Evolutionary conservation across 2,113 vertebrate genomes (phyloP), one percentile per base, ranked within the genome.

Genomic region (Hirundichthys speculiger): DNA sequence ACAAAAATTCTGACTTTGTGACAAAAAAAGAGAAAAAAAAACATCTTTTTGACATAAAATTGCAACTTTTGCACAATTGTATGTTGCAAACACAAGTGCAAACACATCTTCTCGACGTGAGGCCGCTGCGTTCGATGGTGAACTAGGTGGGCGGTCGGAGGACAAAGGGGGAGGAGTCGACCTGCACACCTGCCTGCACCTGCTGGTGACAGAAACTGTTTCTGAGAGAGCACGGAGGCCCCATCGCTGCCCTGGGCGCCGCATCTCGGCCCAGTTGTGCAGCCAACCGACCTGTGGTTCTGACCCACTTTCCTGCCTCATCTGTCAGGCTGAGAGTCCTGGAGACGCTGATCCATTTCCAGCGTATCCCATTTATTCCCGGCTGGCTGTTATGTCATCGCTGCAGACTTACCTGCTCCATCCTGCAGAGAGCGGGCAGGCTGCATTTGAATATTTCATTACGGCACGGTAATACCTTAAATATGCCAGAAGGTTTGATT

Each of bases 381-480:
- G 61, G 38, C 46, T 42, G 79, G 69, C 83, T n/a, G 51, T 83
- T 86, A 71, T 79, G 77, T 89, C 88, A 86, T 85, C 76, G 73
- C 73, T 80, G 84, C 81, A 73, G 75, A 69, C 77, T 77, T 79
- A 85, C 85, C 85, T 83, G 75, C 70, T 64, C 60, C 54, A 25
- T 62, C 3, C 59, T 60, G 53, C 64, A 66, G 60, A 27, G 65
- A 52, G 75, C 63, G 43, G 53, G 27, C 39, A 25, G 52, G 55
- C 57, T 15, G 51, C 80, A 83, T 89, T 85, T 88, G 64, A 88
- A 89, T 88, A 86, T 90, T 87, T 90, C 87, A 90, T 91, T 88
- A 90, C 67, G 55, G 69, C 64, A 69, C 69, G 24, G 82, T 86
- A 90, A 92, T 85, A 81, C 69, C 54, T 84, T 77, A 80, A 86